phyloP scores from a whole-genome alignment of 1,140 invertebrate genomes.

The Drosophila grimshawi region DNA sequence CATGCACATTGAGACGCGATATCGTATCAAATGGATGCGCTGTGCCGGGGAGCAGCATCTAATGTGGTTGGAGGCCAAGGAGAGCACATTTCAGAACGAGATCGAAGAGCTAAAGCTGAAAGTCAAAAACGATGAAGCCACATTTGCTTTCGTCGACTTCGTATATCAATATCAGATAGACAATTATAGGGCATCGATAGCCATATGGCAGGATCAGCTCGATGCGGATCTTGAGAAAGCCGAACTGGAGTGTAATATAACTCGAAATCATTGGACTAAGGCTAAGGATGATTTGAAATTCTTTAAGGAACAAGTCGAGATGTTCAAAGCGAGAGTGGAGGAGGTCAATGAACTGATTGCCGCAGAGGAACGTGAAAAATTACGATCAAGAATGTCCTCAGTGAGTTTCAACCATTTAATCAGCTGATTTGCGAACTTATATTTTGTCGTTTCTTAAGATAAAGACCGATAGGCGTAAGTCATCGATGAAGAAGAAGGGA shows the following conservation, averaged over 20 bases:
- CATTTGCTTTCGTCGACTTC: neutral
- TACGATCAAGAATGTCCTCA: neutral
- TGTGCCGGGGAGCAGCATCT: slow-evolving; percentile 40
- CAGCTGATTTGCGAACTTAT: neutral
- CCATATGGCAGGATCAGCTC: slow-evolving; percentile 25
- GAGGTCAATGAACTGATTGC: slow-evolving; percentile 37
- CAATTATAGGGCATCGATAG: neutral
- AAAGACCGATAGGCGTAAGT: neutral
- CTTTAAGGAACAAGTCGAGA: slow-evolving; percentile 42
- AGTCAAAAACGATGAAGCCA: neutral
- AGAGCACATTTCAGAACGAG: slow-evolving; percentile 13
- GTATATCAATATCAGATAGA: slow-evolving; percentile 34
- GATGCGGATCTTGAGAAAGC: slow-evolving; percentile 41
- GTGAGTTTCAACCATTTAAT: neutral
- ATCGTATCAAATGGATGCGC: slow-evolving; percentile 51
- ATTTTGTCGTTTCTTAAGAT: too few relatives aligned
- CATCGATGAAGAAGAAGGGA: neutral
- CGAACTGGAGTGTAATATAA: slow-evolving; percentile 37
- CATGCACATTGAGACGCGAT: slow-evolving; percentile 53
- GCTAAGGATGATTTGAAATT: slow-evolving; percentile 47
- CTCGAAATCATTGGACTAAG: slow-evolving; percentile 14
- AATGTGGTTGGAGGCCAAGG: slow-evolving; percentile 12
- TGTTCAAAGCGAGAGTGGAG: slow-evolving; percentile 26
- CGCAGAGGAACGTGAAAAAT: neutral
- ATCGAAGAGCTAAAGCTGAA: neutral